These are phyloP conservation scores for Cryptus viduatorius DNA, from an alignment of 2,888 invertebrate species.

Conservation along the genomic window DNA sequence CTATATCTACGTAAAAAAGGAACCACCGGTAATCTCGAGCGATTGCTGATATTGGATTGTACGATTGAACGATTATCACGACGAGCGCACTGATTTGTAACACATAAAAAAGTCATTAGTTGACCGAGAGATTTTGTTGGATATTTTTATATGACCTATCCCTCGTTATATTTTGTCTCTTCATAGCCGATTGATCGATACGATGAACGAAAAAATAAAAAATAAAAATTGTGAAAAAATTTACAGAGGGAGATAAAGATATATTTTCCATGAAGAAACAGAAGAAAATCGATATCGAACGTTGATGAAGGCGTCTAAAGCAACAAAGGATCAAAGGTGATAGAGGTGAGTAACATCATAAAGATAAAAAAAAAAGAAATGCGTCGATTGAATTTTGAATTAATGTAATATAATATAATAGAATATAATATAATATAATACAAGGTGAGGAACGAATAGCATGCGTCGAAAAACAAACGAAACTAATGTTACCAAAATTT, in stretches of 20 bases:
- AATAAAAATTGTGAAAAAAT: not conserved
- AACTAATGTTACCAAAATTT: slow-evolving; percentile 27
- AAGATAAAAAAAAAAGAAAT: not conserved
- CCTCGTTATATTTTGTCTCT: not conserved
- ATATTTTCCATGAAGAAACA: not conserved
- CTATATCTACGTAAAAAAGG: slow-evolving; percentile 63
- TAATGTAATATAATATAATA: slow-evolving; percentile 34
- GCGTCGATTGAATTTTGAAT: slow-evolving; percentile 34
- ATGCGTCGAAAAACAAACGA: slow-evolving; percentile 47
- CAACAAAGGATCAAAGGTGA: not conserved
- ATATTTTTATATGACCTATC: slow-evolving; percentile 12
- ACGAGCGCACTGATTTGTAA: slow-evolving; percentile 83
- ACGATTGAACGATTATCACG: slow-evolving; percentile 77
- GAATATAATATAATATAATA: slow-evolving; percentile 18
- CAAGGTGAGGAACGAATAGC: slow-evolving; percentile 47
- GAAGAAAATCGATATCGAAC: not conserved
- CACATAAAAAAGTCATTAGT: slow-evolving; percentile 70
- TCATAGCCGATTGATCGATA: not conserved
- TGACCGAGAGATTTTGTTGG: slow-evolving; percentile 57
- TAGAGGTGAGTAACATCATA: slow-evolving; percentile 35
- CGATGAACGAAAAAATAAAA: not conserved
- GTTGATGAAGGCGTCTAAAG: not conserved
- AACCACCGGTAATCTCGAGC: slow-evolving; percentile 68
- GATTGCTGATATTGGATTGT: slow-evolving; percentile 76
- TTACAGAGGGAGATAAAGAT: not conserved